phyloP scores from a whole-genome alignment of 1,140 invertebrate genomes.

The Macrotrachela quadricornifera region DNA sequence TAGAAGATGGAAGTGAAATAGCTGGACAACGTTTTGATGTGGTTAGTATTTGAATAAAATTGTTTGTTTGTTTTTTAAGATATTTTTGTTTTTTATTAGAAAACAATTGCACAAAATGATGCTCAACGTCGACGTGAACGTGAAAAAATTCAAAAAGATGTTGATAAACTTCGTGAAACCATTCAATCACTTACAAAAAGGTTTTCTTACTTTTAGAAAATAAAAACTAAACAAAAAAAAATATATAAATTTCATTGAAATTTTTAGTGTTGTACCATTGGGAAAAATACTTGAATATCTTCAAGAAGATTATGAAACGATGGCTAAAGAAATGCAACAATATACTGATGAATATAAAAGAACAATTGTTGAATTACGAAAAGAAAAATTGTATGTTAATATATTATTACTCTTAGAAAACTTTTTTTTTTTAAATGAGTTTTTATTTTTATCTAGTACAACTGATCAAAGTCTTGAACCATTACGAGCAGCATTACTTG shows the following conservation, averaged over 20 bases:
- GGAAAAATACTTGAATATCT: conserved; percentile 74
- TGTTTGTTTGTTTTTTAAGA: not conserved
- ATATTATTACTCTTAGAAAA: too few relatives aligned
- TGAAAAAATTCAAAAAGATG: conserved; percentile 51
- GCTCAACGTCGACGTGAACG: conserved; percentile 38
- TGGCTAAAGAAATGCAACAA: conserved; percentile 63
- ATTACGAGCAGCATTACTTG: too few relatives aligned
- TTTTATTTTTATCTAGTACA: too few relatives aligned
- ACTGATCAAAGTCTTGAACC: too few relatives aligned
- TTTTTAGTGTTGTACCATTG: conserved; percentile 54
- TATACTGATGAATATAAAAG: conserved; percentile 53
- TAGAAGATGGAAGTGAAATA: conserved; percentile 29
- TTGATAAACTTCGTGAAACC: conserved; percentile 52
- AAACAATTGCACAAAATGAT: conserved; percentile 21
- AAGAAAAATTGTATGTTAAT: too few relatives aligned
- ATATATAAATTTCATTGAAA: not conserved
- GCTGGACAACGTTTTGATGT: conserved; percentile 10
- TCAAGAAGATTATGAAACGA: conserved; percentile 80
- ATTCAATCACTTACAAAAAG: conserved; percentile 56
- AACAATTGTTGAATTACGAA: too few relatives aligned
- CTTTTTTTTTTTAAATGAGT: too few relatives aligned
- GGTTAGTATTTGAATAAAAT: conserved; percentile 4
- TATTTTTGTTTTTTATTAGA: not conserved
- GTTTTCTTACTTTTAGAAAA: not conserved
- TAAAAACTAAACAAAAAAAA: not conserved